Evolutionary conservation across 2,113 vertebrate species (phyloP).

Genomic region (Mesoclemmys tuberculata): DNA sequence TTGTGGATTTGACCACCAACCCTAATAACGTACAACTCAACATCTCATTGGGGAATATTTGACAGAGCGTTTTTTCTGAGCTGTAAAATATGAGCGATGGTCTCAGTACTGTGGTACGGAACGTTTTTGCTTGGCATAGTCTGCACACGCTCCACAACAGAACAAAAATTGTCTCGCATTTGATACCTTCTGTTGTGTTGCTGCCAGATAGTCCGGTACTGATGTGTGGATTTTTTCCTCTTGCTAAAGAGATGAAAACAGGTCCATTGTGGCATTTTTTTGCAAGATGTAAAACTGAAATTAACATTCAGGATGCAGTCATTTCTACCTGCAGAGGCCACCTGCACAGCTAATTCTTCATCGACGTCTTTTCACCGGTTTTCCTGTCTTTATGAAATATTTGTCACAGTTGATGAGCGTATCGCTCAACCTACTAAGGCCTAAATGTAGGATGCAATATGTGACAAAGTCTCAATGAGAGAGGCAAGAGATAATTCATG

Average conservation of each 20-base stretch:
- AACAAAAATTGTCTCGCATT: slow-evolving; percentile 49
- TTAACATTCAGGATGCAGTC: slow-evolving; percentile 66
- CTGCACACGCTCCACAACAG: slow-evolving; percentile 44
- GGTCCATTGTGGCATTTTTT: slow-evolving; percentile 36
- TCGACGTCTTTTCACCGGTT: slow-evolving; percentile 13
- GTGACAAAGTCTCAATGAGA: neutral
- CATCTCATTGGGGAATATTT: slow-evolving; percentile 71
- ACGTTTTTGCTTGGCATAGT: slow-evolving; percentile 71
- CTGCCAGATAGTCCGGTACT: slow-evolving; percentile 59
- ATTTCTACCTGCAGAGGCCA: slow-evolving; percentile 46
- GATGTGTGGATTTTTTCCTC: slow-evolving; percentile 50
- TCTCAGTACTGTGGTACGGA: slow-evolving; percentile 64
- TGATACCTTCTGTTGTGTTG: slow-evolving; percentile 18
- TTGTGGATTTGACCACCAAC: slow-evolving; percentile 71
- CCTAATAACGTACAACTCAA: slow-evolving; percentile 60
- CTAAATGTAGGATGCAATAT: accelerated
- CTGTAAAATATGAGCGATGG: slow-evolving; percentile 60
- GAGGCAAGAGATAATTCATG: neutral
- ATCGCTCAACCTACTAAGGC: neutral
- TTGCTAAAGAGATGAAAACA: slow-evolving; percentile 59
- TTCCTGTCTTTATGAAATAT: slow-evolving; percentile 13
- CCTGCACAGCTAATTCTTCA: slow-evolving; percentile 14
- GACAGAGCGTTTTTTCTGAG: slow-evolving; percentile 56
- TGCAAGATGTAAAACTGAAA: slow-evolving; percentile 59
- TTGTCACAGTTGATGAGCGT: neutral